Base-by-base conservation (phyloP, 2,888 invertebrate genomes). In the Blastobasis adustella region DNA sequence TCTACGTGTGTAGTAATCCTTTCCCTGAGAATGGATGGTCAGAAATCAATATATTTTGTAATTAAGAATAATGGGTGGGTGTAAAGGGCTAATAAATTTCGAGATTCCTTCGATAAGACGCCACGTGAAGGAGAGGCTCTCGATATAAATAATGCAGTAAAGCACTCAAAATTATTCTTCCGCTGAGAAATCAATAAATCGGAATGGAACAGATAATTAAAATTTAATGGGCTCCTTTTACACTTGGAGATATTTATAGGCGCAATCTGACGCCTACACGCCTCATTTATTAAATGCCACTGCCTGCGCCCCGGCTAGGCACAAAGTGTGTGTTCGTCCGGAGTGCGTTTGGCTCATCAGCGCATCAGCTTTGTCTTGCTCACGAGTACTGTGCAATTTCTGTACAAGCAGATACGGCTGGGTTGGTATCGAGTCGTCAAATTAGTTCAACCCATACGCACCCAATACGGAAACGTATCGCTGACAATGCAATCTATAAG, bases 161-260 rank as follows among this genome's bases (percentile, higher is more conserved):
- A 62, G 44, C 52, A 59, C 58, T 56, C 56, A 49, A 54, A 62
- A 62, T 67, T 63, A 65, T 61, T 60, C 61, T 71, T 70, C 68
- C 67, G 67, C 63, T 62, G 66, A 67, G 71, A 70, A 79, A 78
- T 76, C 74, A 79, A 82, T 82, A 79, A 81, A 81, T 77, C 66
- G 66, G 61, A 74, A 68, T 66, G 70, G 62, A 72, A 72, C 63
- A 66, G 68, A 72, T 76, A 76, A 79, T 80, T 82, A 81, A 74
- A 76, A 73, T 77, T 77, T 77, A 79, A 79, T 79, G 65, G 76
- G 64, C 60, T 59, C 57, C 70, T 66, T 71, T 70, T 71, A 73
- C 72, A 72, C 69, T 66, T 67, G 53, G 65, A 62, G 63, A 68
- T 72, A 77, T 79, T 79, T 77, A 79, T 66, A 73, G 66, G 60